Evolutionary conservation across 2,113 vertebrate species (phyloP).

Genomic region (Microcebus murinus): DNA sequence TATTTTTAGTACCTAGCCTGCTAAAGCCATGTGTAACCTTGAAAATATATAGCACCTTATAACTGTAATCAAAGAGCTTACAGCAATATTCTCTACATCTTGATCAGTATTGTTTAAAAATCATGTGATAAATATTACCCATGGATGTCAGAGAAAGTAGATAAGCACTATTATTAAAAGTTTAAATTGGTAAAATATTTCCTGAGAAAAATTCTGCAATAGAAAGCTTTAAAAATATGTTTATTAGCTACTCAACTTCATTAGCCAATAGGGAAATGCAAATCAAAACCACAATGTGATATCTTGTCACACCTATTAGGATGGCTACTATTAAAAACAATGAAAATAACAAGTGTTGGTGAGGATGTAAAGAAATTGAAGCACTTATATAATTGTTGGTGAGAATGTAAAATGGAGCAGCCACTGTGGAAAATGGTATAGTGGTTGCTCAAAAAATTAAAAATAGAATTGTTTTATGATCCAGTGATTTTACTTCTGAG

Average conservation of each 20-base stretch:
- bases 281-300: background rate
- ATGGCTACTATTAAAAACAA: background rate
- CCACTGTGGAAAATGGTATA: background rate
- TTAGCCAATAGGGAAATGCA: background rate
- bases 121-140: background rate
- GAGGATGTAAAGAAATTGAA: background rate
- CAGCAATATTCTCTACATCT: background rate
- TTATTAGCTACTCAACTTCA: background rate
- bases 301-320: background rate
- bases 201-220: background rate
- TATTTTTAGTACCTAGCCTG: background rate
- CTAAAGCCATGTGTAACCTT: background rate
- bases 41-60: background rate
- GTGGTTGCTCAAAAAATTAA: background rate
- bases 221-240: background rate
- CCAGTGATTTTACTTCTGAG: background rate
- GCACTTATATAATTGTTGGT: background rate
- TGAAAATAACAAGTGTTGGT: background rate
- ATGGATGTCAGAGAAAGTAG: background rate
- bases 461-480: background rate
- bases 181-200: slow-evolving; percentile 3
- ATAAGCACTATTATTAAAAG: background rate
- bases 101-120: background rate
- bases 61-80: background rate
- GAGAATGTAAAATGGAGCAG: background rate